phyloP scores from a whole-genome alignment of 2,888 invertebrate species.

The Therioaphis trifolii region DNA sequence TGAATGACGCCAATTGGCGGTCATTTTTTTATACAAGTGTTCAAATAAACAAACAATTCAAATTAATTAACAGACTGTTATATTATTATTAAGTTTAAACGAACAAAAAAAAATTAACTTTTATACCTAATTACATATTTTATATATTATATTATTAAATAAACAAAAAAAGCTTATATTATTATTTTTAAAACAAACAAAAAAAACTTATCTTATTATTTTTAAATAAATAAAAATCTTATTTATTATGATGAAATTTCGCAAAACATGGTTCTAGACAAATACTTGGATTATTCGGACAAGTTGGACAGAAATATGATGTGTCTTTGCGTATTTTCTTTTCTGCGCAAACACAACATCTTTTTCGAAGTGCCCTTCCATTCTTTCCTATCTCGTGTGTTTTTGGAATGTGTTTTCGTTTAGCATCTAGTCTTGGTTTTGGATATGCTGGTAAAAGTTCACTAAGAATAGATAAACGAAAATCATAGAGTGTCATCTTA shows the following conservation, averaged over 20 bases:
- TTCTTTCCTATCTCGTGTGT: not conserved
- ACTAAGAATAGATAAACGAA: not conserved
- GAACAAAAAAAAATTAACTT: too few species aligned
- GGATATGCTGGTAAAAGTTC: not conserved
- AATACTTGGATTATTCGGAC: not conserved
- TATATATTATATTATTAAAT: too few species aligned
- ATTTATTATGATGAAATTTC: too few species aligned
- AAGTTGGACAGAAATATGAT: not conserved
- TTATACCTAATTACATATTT: too few species aligned
- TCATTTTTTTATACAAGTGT: not conserved
- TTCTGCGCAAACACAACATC: not conserved
- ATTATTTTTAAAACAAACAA: too few species aligned
- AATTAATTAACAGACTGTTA: too few species aligned
- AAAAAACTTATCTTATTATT: too few species aligned
- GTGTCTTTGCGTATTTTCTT: not conserved
- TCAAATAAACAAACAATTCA: not conserved
- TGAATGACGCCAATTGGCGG: conserved; percentile 19
- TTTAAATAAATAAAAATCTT: too few species aligned
- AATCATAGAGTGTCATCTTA: not conserved
- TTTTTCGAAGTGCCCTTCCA: not conserved
- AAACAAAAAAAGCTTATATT: too few species aligned
- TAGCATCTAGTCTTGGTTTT: not conserved
- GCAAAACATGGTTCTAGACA: too few species aligned
- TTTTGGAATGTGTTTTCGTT: not conserved
- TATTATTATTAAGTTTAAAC: too few species aligned